phyloP scores from a whole-genome alignment of 2,888 invertebrate genomes.

The Mylabris sibirica region DNA sequence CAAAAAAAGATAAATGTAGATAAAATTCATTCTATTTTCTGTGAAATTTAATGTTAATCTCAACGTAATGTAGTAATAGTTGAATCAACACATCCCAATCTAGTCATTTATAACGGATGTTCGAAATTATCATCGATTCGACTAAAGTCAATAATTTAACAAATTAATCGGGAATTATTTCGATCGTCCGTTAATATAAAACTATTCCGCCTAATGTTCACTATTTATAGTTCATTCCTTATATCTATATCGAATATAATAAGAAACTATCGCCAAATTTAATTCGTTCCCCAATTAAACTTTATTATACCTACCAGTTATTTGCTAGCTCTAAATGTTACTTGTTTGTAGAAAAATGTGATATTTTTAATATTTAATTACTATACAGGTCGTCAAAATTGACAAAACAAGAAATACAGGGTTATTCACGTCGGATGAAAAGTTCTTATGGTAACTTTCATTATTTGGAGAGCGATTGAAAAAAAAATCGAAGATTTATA shows the following conservation, averaged over 20 bases:
- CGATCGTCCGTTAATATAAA: neutral
- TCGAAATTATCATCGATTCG: neutral
- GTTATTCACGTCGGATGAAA: too few species aligned
- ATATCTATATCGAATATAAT: neutral
- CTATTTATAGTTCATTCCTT: neutral
- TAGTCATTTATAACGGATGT: neutral
- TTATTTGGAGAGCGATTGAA: too few species aligned
- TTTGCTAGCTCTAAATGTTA: neutral
- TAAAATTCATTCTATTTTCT: constrained; percentile 2
- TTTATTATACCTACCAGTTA: neutral
- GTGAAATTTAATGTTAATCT: constrained; percentile 3
- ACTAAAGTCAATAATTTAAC: neutral
- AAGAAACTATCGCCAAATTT: neutral
- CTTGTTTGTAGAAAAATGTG: constrained; percentile 1
- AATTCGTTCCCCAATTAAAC: neutral
- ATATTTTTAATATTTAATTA: neutral
- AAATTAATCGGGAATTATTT: neutral
- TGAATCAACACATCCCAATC: neutral
- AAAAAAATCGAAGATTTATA: too few species aligned
- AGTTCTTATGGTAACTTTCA: too few species aligned
- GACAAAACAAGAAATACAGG: too few species aligned
- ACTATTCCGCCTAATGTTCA: neutral
- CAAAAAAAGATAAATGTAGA: neutral
- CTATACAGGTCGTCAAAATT: neutral
- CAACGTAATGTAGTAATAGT: constrained; percentile 1